Percentiles rank a stretch among this genome's conserved stretches.
These are phyloP conservation scores for Pseudomyrmex cubaensis DNA, from an alignment of 1,140 invertebrate genomes.

Conservation along the genomic window DNA sequence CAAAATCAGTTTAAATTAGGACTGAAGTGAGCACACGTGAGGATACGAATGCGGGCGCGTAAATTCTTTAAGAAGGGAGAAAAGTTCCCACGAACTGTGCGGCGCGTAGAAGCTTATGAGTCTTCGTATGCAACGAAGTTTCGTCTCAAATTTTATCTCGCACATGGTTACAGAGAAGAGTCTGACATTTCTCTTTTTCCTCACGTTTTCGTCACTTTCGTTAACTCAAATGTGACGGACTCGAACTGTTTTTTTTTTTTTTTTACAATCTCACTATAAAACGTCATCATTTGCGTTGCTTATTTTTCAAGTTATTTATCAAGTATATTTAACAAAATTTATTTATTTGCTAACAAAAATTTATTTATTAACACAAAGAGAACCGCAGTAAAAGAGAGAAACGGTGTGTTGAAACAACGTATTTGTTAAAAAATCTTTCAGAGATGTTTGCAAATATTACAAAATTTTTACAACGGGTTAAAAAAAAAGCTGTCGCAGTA, in stretches of 20 bases:
- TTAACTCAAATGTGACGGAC: conserved; percentile 36
- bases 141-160: conserved; percentile 62
- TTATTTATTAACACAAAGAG: not conserved
- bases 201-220: conserved; percentile 34
- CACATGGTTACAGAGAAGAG: conserved; percentile 63
- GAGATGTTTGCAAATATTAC: not conserved
- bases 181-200: conserved; percentile 55
- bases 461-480: not conserved
- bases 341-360: not conserved
- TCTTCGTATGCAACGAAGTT: conserved; percentile 55
- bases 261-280: conserved; percentile 10
- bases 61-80: conserved; percentile 52
- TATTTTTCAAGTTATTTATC: conserved; percentile 1
- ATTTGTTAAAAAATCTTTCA: not conserved
- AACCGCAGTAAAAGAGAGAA: not conserved
- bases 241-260: conserved; percentile 13
- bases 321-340: no score
- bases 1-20: conserved; percentile 44
- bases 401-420: not conserved
- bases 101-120: conserved; percentile 41
- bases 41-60: conserved; percentile 63
- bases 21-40: conserved; percentile 34
- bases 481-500: not conserved
- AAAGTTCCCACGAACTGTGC: conserved; percentile 67
- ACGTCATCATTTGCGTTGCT: conserved; percentile 23